These are phyloP conservation scores for Protodeltote pygarga DNA, from an alignment of 2,888 invertebrate genomes.

Conservation along the genomic window DNA sequence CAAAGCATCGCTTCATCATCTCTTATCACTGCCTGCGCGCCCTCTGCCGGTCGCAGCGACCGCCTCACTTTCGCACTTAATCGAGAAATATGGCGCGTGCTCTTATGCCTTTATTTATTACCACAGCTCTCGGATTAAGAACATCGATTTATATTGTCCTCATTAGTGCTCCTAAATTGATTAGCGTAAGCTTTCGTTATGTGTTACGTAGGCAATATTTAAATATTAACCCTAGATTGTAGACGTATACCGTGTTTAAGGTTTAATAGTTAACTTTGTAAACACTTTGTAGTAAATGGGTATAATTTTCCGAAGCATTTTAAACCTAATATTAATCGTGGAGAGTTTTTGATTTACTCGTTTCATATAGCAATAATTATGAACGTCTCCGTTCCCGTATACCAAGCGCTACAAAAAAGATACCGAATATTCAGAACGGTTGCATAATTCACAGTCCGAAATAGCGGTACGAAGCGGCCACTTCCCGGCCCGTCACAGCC, in stretches of 20 bases:
- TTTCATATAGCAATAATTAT: slow-evolving; percentile 39
- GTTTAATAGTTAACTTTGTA: background rate
- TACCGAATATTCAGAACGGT: slow-evolving; percentile 53
- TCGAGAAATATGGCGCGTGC: slow-evolving; percentile 85
- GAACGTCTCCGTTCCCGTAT: slow-evolving; percentile 15
- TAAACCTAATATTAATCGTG: too few relatives aligned
- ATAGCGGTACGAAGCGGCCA: slow-evolving; percentile 62
- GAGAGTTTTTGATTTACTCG: background rate
- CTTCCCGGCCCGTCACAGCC: slow-evolving; percentile 53
- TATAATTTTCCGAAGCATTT: too few relatives aligned
- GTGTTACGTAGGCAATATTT: slow-evolving; percentile 39
- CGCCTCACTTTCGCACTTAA: slow-evolving; percentile 84
- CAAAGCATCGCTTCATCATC: slow-evolving; percentile 21
- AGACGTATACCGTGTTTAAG: background rate
- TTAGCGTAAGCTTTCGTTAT: slow-evolving; percentile 68
- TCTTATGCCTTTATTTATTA: slow-evolving; percentile 85
- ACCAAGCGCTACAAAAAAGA: slow-evolving; percentile 55
- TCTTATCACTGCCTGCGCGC: slow-evolving; percentile 37
- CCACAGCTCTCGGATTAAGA: slow-evolving; percentile 77
- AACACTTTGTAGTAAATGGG: background rate
- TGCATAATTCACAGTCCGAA: slow-evolving; percentile 70
- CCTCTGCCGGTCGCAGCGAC: slow-evolving; percentile 50
- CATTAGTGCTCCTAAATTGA: slow-evolving; percentile 82
- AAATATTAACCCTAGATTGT: slow-evolving; percentile 13
- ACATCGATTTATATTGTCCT: slow-evolving; percentile 81